A percentile compares a stretch with the other conserved stretches of the same genome.
These are phyloP conservation scores for Rhorus exstirpatorius DNA, from an alignment of 2,888 invertebrate species.

Conservation along the genomic window DNA sequence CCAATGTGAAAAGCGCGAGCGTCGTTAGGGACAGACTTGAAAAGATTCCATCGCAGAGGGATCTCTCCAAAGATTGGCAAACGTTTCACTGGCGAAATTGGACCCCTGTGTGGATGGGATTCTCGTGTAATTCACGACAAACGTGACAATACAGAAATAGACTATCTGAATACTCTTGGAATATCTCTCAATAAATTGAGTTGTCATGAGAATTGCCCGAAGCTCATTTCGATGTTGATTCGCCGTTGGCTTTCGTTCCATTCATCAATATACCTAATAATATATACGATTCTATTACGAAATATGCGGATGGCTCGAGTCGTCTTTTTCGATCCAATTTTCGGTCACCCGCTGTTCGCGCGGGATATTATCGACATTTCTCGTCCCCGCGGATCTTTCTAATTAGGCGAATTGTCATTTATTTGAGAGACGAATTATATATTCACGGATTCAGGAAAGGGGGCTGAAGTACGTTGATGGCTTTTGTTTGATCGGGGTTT, in stretches of 20 bases:
- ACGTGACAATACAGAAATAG: conserved; percentile 75
- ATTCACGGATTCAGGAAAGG: background rate
- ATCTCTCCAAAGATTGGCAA: conserved; percentile 34
- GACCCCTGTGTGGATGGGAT: conserved; percentile 69
- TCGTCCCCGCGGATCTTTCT: background rate
- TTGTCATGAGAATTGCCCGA: conserved; percentile 9
- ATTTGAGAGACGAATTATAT: conserved; percentile 5
- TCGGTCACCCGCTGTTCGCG: background rate
- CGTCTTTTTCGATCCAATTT: conserved; percentile 12
- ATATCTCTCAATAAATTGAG: conserved; percentile 55
- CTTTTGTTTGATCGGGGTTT: background rate
- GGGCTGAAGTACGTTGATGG: background rate
- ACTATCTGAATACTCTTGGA: conserved; percentile 46
- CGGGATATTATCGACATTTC: conserved; percentile 1
- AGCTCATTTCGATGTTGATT: conserved; percentile 14
- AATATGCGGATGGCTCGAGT: background rate
- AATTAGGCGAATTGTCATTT: background rate
- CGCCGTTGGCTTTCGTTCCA: background rate
- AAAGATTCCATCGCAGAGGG: conserved; percentile 29
- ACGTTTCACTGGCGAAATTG: conserved; percentile 75
- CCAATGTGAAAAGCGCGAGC: conserved; percentile 9
- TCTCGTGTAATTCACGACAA: conserved; percentile 69
- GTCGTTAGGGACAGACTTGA: conserved; percentile 51
- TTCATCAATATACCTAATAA: background rate
- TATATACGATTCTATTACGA: background rate